Percentiles rank a stretch among this genome's conserved stretches.
Evolutionary conservation across 2,888 invertebrate species (phyloP).

Genomic region (Acanthopleura granulata): DNA sequence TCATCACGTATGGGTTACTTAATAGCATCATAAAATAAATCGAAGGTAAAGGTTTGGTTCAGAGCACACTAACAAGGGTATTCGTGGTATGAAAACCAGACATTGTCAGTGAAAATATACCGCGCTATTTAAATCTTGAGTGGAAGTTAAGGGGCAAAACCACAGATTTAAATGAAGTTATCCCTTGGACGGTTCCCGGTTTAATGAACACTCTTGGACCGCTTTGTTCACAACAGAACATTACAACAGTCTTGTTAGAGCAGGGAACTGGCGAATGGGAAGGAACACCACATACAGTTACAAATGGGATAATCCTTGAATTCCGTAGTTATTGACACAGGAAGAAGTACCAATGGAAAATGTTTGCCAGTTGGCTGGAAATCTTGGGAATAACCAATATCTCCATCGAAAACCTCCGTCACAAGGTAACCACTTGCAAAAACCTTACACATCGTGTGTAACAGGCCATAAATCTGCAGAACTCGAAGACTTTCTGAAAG

Average conservation of each 20-base stretch:
- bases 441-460: neutral
- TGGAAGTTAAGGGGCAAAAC: no score
- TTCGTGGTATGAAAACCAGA: neutral
- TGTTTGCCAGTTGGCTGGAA: no score
- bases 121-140: neutral
- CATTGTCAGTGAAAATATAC: neutral
- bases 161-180: neutral
- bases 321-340: no score
- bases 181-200: neutral
- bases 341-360: no score
- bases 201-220: no score
- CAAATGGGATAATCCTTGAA: no score
- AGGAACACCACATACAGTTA: no score
- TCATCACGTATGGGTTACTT: neutral
- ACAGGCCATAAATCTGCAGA: no score
- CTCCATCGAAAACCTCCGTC: neutral
- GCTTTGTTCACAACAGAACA: no score
- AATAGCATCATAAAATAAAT: neutral
- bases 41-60: neutral
- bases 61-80: neutral
- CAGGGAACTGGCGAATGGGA: neutral
- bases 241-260: neutral
- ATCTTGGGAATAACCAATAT: no score
- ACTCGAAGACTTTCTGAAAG: neutral
- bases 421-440: neutral